Evolutionary conservation across 1,140 invertebrate genomes (phyloP), one percentile per base, ranked within the genome.

Genomic region (Artemia franciscana): DNA sequence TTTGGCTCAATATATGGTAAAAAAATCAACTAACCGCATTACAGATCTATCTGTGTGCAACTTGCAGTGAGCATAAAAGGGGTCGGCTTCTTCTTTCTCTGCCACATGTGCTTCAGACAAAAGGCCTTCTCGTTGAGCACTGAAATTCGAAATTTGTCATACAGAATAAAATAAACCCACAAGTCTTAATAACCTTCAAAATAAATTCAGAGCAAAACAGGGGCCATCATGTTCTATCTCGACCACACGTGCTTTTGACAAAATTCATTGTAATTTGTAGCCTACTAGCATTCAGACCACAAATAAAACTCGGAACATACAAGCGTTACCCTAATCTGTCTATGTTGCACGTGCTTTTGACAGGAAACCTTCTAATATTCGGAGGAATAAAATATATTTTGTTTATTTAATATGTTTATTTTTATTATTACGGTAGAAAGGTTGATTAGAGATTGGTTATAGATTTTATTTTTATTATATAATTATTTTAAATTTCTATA

Each of bases 11-110:
- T 61, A 60, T 62, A 24, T 27, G 26, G 12, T 5, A 26, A 7
- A 62, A 9, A 15, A 63, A 21, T 26, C 15, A 66, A 62, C 60
- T 39, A 67, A 67, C 67, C 67, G 70, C 25, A 70, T 68, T 15
- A 67, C 66, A 58, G 69, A 67, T 59, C 88, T 88, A 68, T 91
- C 87, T 0, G 87, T 88, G 73, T 92, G 88, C 24, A 92, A 76
- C 73, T 90, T 90, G 71, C 93, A 98, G 70, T 96, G 91, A 0
- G 91, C 92, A 73, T 92, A 96, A 72, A 94, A 96, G 0, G 92
- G 91, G 78, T 98, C 92, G 0, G 91, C 91, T 68, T 93, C 89
- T 69, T 94, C 88, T 15, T 82, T 85, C 73, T 94, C 91, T 70
- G 93, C 91, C 5, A 86, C 85, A 69, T 91, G 87, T 0, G 90